These are phyloP conservation scores for Eidolon helvum DNA, from an alignment of 2,113 vertebrate species.

Conservation along the genomic window DNA sequence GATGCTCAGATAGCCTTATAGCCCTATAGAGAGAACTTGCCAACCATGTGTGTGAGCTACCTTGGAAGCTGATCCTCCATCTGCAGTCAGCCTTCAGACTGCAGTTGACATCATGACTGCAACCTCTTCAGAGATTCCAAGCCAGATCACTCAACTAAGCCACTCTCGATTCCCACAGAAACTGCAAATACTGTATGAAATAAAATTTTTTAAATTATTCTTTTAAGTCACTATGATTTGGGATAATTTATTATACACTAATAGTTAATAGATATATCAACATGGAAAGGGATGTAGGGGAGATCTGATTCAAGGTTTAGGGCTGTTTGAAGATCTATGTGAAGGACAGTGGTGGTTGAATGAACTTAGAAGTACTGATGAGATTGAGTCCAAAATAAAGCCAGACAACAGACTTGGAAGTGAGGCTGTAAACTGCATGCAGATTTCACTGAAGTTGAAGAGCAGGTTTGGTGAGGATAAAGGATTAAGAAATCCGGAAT, in stretches of 20 bases:
- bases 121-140: background rate
- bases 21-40: background rate
- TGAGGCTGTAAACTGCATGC: background rate
- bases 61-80: background rate
- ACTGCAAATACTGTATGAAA: background rate
- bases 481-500: background rate
- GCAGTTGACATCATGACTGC: background rate
- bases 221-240: background rate
- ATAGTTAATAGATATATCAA: background rate
- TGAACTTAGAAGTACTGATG: background rate
- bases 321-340: background rate
- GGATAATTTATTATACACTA: background rate
- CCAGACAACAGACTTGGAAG: background rate
- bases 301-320: background rate
- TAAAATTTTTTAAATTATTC: background rate
- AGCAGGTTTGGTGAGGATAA: background rate
- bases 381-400: background rate
- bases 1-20: background rate
- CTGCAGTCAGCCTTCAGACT: background rate
- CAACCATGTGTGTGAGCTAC: background rate
- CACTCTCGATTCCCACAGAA: background rate
- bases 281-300: background rate
- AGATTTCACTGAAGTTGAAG: constrained; percentile 12
- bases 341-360: background rate
- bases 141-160: background rate